Percentiles rank a stretch among this genome's conserved stretches.
These are phyloP conservation scores for Aplochiton taeniatus DNA, from an alignment of 2,797 vertebrate genomes.

Conservation along the genomic window DNA sequence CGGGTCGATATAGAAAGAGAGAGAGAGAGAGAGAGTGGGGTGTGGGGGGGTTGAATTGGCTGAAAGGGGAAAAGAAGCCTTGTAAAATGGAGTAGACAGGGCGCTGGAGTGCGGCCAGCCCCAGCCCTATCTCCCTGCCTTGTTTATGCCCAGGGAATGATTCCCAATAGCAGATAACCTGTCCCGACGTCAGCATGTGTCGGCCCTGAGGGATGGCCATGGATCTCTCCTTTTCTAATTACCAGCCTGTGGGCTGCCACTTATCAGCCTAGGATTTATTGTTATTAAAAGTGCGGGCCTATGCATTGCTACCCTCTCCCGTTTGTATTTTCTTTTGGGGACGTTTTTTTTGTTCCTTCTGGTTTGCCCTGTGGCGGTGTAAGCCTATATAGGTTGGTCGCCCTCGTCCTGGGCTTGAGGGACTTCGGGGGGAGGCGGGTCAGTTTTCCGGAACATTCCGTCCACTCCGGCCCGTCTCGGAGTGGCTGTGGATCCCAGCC, in stretches of 20 bases:
- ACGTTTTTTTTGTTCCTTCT: neutral
- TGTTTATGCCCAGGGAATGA: constrained; percentile 79
- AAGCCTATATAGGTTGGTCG: neutral
- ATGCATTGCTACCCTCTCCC: constrained; percentile 35
- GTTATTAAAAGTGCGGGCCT: constrained; percentile 64
- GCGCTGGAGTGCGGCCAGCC: constrained; percentile 69
- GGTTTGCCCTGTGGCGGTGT: neutral
- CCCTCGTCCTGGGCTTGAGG: constrained; percentile 3
- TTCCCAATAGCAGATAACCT: constrained; percentile 76
- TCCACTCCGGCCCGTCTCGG: constrained; percentile 1
- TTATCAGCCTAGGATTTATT: constrained; percentile 62
- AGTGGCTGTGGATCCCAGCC: constrained; percentile 25
- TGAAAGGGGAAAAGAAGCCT: constrained; percentile 73
- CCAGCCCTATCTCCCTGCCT: constrained; percentile 59
- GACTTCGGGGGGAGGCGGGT: constrained; percentile 28
- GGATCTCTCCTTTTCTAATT: constrained; percentile 68
- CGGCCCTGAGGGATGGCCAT: constrained; percentile 66
- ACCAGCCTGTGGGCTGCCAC: constrained; percentile 54
- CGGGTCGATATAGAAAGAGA: constrained; percentile 66
- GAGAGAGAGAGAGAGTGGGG: no score
- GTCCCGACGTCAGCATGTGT: constrained; percentile 71
- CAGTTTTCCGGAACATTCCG: constrained; percentile 27
- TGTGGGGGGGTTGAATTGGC: constrained; percentile 72
- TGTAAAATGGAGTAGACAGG: constrained; percentile 76
- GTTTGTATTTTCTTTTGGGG: neutral